These are phyloP conservation scores for Erynnis tages DNA, from an alignment of 2,888 invertebrate genomes.

Conservation along the genomic window DNA sequence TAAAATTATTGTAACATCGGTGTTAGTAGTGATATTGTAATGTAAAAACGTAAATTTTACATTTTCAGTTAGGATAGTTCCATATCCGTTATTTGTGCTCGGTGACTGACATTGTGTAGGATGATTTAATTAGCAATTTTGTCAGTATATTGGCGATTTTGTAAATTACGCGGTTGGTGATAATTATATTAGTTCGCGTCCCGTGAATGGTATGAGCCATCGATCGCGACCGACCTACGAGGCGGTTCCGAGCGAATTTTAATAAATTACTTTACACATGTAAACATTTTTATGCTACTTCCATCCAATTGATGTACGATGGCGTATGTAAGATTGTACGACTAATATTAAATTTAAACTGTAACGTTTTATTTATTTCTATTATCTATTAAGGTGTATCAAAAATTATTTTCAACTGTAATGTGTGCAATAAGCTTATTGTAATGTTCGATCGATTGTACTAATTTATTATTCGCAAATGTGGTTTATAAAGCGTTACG, in stretches of 20 bases:
- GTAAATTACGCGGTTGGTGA: background rate
- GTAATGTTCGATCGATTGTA: background rate
- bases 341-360: background rate
- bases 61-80: slow-evolving; percentile 1
- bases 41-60: slow-evolving; percentile 12
- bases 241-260: background rate
- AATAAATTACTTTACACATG: background rate
- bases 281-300: slow-evolving; percentile 1
- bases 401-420: background rate
- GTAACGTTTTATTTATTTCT: slow-evolving; percentile 5
- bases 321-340: slow-evolving; percentile 5
- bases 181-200: background rate
- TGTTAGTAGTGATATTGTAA: slow-evolving; percentile 24
- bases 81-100: slow-evolving; percentile 7
- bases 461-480: background rate
- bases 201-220: background rate
- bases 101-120: slow-evolving; percentile 1
- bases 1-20: slow-evolving; percentile 22
- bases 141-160: background rate
- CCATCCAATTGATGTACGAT: slow-evolving; percentile 17
- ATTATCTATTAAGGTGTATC: too few relatives aligned
- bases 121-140: background rate
- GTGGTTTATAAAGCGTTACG: slow-evolving; percentile 31
- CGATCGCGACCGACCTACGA: background rate
- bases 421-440: slow-evolving; percentile 17